Evolutionary conservation across 2,113 vertebrate genomes (phyloP).

Genomic region (Thermophis baileyi): DNA sequence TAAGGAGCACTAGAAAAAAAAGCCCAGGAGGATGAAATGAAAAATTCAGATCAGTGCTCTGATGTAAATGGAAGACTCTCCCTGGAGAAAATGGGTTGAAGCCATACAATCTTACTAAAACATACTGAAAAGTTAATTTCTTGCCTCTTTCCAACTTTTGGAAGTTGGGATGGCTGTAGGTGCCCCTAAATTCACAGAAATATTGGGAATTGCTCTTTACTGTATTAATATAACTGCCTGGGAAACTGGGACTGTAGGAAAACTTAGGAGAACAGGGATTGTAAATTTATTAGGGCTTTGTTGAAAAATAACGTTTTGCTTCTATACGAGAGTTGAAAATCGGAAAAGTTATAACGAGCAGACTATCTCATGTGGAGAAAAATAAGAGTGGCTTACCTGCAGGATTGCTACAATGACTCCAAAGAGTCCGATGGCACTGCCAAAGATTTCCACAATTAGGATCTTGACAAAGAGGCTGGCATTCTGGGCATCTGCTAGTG

Average conservation of each 20-base stretch:
- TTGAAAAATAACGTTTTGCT: background rate
- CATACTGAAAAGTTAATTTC: background rate
- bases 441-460: slow-evolving; percentile 98
- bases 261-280: background rate
- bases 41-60: background rate
- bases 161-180: background rate
- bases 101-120: background rate
- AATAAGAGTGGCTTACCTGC: slow-evolving; percentile 77
- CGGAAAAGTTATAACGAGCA: background rate
- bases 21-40: background rate
- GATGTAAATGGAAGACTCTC: background rate
- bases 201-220: background rate
- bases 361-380: background rate
- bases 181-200: background rate
- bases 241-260: background rate
- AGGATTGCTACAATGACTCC: slow-evolving; percentile 97
- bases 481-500: slow-evolving; percentile 95
- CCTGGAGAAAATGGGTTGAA: background rate
- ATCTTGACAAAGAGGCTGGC: slow-evolving; percentile 97
- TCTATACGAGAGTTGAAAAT: background rate
- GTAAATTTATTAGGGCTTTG: background rate
- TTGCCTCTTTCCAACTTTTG: background rate
- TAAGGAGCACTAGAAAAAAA: background rate
- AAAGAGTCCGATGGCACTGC: slow-evolving; percentile 96
- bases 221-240: background rate